phyloP scores from a whole-genome alignment of 2,113 vertebrate species.

The Cepphus grylle region DNA sequence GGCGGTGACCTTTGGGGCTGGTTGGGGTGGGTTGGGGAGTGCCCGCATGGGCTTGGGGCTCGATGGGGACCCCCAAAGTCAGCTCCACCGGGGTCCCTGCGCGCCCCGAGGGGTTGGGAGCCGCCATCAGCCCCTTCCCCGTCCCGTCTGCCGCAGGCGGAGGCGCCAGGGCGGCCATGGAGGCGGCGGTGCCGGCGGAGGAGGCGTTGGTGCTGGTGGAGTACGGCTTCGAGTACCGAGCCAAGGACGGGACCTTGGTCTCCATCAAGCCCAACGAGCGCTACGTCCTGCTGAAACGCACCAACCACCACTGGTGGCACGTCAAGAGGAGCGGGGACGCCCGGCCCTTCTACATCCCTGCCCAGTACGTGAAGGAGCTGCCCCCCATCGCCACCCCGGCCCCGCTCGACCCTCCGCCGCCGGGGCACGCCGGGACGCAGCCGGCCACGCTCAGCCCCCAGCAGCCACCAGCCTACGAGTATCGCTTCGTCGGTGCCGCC shows the following conservation, averaged over 20 bases:
- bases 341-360: constrained; percentile 87
- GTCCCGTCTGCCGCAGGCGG: background rate
- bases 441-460: background rate
- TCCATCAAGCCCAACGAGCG: constrained; percentile 87
- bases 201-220: constrained; percentile 84
- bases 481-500: constrained; percentile 53
- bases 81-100: fast-evolving
- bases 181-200: constrained; percentile 21
- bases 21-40: background rate
- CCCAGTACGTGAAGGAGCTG: constrained; percentile 84
- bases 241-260: constrained; percentile 80
- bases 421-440: background rate
- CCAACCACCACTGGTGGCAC: constrained; percentile 92
- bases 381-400: background rate
- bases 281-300: constrained; percentile 83
- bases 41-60: background rate
- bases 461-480: constrained; percentile 47
- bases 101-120: background rate
- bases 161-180: constrained; percentile 17
- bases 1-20: background rate
- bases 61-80: fast-evolving
- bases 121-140: background rate
- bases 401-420: background rate
- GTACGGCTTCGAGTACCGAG: constrained; percentile 82
- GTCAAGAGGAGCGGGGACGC: constrained; percentile 75